A percentile compares a stretch with the other conserved stretches of the same genome.
Evolutionary conservation across 2,797 vertebrate species (phyloP).

Genomic region (Craterocephalus amniculus): DNA sequence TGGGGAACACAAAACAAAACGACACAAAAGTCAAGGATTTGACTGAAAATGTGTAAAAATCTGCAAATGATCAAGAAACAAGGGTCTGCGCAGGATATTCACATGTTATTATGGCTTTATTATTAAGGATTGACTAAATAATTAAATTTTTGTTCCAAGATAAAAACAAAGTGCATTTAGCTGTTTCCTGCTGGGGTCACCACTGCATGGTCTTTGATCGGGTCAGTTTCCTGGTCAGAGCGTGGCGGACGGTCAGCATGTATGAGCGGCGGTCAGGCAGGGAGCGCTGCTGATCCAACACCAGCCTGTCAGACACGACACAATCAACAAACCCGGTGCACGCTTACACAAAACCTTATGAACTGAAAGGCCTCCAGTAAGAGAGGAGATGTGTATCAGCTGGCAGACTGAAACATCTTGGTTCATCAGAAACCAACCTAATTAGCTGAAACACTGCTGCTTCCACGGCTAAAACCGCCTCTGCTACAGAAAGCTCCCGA

Average conservation of each 20-base stretch:
- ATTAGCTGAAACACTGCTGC: constrained; percentile 74
- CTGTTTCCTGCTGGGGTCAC: constrained; percentile 54
- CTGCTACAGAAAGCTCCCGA: constrained; percentile 82
- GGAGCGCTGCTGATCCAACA: constrained; percentile 77
- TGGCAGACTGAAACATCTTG: neutral
- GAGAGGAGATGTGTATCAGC: neutral
- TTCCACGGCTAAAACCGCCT: constrained; percentile 72
- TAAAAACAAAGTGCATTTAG: neutral
- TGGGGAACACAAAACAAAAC: neutral
- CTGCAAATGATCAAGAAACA: neutral
- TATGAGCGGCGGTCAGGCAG: constrained; percentile 80
- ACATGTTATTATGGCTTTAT: neutral
- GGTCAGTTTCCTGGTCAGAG: constrained; percentile 79
- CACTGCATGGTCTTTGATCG: constrained; percentile 85
- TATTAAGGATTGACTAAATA: neutral
- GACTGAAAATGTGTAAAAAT: neutral
- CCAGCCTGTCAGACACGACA: constrained; percentile 62
- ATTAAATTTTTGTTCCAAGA: neutral
- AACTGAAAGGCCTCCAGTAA: neutral
- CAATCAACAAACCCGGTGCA: constrained; percentile 3
- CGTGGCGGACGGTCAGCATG: constrained; percentile 80
- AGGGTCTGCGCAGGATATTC: neutral
- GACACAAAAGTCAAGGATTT: neutral
- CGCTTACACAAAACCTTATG: neutral
- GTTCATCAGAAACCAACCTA: constrained; percentile 49